phyloP scores from a whole-genome alignment of 2,113 vertebrate genomes.

The Labeo catla region DNA sequence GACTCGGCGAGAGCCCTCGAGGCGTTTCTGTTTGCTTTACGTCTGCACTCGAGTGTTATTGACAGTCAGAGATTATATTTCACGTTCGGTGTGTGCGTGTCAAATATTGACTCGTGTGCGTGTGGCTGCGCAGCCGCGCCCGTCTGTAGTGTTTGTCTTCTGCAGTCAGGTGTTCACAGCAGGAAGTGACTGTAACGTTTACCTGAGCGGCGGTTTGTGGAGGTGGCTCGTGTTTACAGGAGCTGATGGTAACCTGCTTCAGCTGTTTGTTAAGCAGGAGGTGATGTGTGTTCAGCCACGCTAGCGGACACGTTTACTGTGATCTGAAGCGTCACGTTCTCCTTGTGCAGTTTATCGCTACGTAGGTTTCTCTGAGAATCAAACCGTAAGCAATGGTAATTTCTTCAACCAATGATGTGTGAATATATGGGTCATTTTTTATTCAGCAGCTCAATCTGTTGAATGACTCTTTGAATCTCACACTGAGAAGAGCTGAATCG shows the following conservation, averaged over 20 bases:
- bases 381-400: neutral
- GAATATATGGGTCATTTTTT: no score
- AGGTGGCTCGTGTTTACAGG: conserved; percentile 42
- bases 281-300: neutral
- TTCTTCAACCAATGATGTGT: no score
- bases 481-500: no score
- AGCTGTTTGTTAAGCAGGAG: conserved; percentile 43
- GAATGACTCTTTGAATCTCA: no score
- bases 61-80: neutral
- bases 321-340: no score
- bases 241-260: conserved; percentile 28
- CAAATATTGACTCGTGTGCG: conserved; percentile 41
- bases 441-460: no score
- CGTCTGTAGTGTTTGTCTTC: neutral
- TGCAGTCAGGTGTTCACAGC: neutral
- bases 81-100: neutral
- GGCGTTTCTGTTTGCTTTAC: conserved; percentile 12
- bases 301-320: neutral
- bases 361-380: neutral
- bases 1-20: neutral
- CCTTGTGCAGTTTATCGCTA: neutral
- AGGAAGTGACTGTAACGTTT: conserved; percentile 16
- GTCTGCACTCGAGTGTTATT: conserved; percentile 15
- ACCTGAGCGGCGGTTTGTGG: neutral
- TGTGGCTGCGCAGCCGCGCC: neutral